Conservation (phyloP, 2,888 invertebrate genomes). For the Habroteleia sp. region DNA sequence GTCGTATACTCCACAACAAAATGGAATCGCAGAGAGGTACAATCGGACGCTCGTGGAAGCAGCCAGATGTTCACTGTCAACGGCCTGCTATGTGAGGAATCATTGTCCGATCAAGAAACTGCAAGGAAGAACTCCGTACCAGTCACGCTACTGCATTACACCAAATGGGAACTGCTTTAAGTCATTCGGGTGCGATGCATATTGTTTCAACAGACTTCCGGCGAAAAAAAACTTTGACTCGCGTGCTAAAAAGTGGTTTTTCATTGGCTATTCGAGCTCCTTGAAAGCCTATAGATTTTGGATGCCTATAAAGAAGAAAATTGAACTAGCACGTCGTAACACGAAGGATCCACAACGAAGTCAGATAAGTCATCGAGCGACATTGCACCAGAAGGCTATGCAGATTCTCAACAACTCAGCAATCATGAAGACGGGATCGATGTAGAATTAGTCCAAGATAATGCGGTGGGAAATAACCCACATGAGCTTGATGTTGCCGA, state of each 20-base stretch:
- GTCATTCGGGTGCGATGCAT: slow-evolving; percentile 63
- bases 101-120: slow-evolving; percentile 59
- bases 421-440: too few relatives aligned
- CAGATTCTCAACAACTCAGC: too few relatives aligned
- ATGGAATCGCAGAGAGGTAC: slow-evolving; percentile 68
- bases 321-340: slow-evolving; percentile 14
- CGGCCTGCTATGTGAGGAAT: slow-evolving; percentile 68
- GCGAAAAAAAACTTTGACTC: slow-evolving; percentile 31
- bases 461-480: neutral
- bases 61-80: slow-evolving; percentile 66
- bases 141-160: slow-evolving; percentile 42
- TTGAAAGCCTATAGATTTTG: slow-evolving; percentile 36
- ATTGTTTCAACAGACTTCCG: slow-evolving; percentile 1
- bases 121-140: slow-evolving; percentile 23
- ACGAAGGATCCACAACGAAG: too few relatives aligned
- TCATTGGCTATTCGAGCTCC: slow-evolving; percentile 19
- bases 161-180: slow-evolving; percentile 59
- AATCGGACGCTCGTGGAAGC: slow-evolving; percentile 68
- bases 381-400: too few relatives aligned
- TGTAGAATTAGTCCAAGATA: too few relatives aligned
- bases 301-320: slow-evolving; percentile 8
- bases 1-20: slow-evolving; percentile 8
- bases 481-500: too few relatives aligned
- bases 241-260: slow-evolving; percentile 17
- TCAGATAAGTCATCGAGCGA: too few relatives aligned